These are phyloP conservation scores for Phocoena phocoena DNA, from an alignment of 2,113 vertebrate genomes.

Conservation along the genomic window DNA sequence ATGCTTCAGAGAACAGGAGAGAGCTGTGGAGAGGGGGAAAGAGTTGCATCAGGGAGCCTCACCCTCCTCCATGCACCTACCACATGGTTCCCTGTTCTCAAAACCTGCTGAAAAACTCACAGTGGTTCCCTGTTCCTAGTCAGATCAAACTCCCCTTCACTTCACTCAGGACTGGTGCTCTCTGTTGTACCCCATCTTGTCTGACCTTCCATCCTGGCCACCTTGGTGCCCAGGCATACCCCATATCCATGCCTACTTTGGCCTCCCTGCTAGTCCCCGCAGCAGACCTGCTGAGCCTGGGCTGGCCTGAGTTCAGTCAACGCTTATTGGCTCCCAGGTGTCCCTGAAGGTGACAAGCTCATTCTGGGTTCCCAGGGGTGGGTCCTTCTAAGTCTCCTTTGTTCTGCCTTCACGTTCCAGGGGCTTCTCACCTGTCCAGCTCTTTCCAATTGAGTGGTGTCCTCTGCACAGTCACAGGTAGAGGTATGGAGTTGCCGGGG, in stretches of 20 bases:
- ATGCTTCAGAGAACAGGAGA: slow-evolving; percentile 79
- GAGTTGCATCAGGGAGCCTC: accelerated
- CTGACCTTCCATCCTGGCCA: neutral
- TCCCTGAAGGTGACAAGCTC: neutral
- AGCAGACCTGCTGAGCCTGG: neutral
- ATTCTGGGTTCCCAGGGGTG: neutral
- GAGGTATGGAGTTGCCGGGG: slow-evolving; percentile 26
- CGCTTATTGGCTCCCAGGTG: neutral
- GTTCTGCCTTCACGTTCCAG: neutral
- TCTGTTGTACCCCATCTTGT: neutral
- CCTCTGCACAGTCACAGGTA: slow-evolving; percentile 76
- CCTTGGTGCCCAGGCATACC: neutral
- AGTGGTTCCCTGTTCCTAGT: neutral
- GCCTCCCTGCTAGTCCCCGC: neutral
- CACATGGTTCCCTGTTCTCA: neutral
- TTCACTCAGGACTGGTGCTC: neutral
- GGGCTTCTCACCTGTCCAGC: slow-evolving; percentile 85
- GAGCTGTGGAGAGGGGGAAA: slow-evolving; percentile 79
- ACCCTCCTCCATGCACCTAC: neutral
- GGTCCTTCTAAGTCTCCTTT: neutral
- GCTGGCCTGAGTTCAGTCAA: neutral
- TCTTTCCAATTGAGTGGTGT: slow-evolving; percentile 87
- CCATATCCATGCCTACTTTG: neutral
- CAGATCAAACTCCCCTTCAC: neutral
- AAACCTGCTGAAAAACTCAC: neutral